Percentiles rank a stretch among this genome's conserved stretches.
These are phyloP conservation scores for Suncus etruscus DNA, from an alignment of 2,113 vertebrate species.

Conservation along the genomic window DNA sequence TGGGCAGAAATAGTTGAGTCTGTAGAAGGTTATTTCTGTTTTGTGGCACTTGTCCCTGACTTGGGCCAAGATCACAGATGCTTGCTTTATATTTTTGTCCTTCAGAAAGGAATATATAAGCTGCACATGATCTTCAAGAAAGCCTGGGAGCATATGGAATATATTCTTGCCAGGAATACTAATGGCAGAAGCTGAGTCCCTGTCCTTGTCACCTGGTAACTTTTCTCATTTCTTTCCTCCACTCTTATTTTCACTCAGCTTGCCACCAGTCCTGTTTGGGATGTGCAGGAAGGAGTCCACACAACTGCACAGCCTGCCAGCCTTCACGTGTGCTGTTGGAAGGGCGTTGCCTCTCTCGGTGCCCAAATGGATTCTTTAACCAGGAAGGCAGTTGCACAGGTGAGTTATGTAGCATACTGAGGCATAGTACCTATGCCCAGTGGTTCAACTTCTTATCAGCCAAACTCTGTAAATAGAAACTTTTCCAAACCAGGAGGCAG, in stretches of 20 bases:
- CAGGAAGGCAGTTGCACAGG: conserved; percentile 86
- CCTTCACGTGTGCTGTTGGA: conserved; percentile 83
- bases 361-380: conserved; percentile 88
- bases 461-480: conserved; percentile 11
- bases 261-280: conserved; percentile 91
- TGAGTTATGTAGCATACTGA: conserved; percentile 81
- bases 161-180: not conserved
- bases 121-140: too few relatives aligned
- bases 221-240: not conserved
- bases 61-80: not conserved
- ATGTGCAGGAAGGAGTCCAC: conserved; percentile 87
- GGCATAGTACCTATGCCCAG: not conserved
- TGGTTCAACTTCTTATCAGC: not conserved
- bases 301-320: conserved; percentile 89
- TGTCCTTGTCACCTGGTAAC: fast-evolving
- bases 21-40: not conserved
- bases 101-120: not conserved
- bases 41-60: not conserved
- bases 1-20: conserved; percentile 1
- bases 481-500: not conserved
- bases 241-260: conserved; percentile 83
- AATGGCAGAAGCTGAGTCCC: not conserved
- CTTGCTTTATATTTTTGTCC: not conserved
- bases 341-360: conserved; percentile 87
- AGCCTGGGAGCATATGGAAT: not conserved